Conservation (phyloP, 2,888 invertebrate genomes). For the Eristalinus aeneus region DNA sequence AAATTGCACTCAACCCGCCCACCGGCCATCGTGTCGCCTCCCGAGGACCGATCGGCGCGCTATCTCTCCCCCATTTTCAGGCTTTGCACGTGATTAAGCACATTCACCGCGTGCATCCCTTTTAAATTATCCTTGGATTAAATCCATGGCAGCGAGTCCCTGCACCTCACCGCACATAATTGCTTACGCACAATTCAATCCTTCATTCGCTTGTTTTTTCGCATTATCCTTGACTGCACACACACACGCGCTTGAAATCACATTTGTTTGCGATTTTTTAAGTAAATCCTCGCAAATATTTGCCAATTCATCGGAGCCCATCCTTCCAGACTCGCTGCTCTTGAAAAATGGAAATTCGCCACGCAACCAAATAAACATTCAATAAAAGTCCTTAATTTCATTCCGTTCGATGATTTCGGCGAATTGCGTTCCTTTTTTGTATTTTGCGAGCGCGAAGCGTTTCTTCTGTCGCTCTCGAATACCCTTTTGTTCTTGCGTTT, state of each 20-base stretch:
- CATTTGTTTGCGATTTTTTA: not conserved
- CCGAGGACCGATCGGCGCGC: not conserved
- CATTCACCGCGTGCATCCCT: not conserved
- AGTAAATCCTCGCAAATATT: constrained; percentile 64
- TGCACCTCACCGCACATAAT: constrained; percentile 24
- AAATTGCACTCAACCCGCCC: not conserved
- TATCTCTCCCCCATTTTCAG: no score
- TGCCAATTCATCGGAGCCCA: constrained; percentile 26
- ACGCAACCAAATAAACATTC: constrained; percentile 70
- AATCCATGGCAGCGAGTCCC: not conserved
- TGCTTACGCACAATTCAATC: constrained; percentile 57
- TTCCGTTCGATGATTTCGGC: constrained; percentile 33
- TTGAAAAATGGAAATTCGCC: constrained; percentile 47
- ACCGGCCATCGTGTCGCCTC: not conserved
- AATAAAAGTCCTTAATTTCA: constrained; percentile 70
- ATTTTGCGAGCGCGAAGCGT: constrained; percentile 4
- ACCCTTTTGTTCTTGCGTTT: constrained; percentile 23
- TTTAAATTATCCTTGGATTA: not conserved
- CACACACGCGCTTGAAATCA: constrained; percentile 42
- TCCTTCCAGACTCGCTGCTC: constrained; percentile 1
- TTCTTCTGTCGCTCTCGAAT: constrained; percentile 23
- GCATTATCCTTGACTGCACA: constrained; percentile 59
- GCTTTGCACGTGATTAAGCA: not conserved
- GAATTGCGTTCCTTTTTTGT: constrained; percentile 7
- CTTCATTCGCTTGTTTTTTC: constrained; percentile 27